These are phyloP conservation scores for Parapsyche elsis DNA, from an alignment of 1,140 invertebrate genomes.

Conservation along the genomic window DNA sequence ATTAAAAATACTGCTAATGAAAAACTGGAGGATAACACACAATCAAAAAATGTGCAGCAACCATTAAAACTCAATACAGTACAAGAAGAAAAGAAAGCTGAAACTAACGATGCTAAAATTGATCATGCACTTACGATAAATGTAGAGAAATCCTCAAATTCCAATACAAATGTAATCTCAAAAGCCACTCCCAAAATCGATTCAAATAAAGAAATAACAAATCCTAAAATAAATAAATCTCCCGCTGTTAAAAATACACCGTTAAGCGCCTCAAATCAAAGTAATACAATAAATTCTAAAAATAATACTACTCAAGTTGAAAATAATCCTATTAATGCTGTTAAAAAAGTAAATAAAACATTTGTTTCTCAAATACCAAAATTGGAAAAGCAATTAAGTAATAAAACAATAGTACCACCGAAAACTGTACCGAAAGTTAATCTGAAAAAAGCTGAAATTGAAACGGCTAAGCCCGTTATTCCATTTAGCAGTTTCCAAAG, in stretches of 20 bases:
- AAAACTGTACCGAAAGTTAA: slow-evolving; percentile 58
- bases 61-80: not conserved
- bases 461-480: slow-evolving; percentile 60
- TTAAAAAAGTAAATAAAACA: slow-evolving; percentile 58
- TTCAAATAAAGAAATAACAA: slow-evolving; percentile 19
- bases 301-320: slow-evolving; percentile 53
- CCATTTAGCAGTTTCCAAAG: slow-evolving; percentile 65
- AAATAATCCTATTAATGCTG: slow-evolving; percentile 29
- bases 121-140: not conserved
- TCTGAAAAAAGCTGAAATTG: slow-evolving; percentile 60
- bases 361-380: slow-evolving; percentile 58
- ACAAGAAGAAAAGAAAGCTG: not conserved
- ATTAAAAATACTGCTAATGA: not conserved
- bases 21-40: not conserved
- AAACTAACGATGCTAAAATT: not conserved
- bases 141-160: not conserved
- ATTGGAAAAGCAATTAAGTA: slow-evolving; percentile 49
- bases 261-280: not conserved
- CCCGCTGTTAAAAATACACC: not conserved
- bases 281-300: not conserved
- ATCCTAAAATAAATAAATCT: slow-evolving; percentile 7
- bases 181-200: not conserved
- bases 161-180: not conserved
- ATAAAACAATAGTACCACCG: slow-evolving; percentile 58
- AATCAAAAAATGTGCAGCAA: not conserved